Evolutionary conservation across 2,888 invertebrate genomes (phyloP).

Genomic region (Orchestes rusci): DNA sequence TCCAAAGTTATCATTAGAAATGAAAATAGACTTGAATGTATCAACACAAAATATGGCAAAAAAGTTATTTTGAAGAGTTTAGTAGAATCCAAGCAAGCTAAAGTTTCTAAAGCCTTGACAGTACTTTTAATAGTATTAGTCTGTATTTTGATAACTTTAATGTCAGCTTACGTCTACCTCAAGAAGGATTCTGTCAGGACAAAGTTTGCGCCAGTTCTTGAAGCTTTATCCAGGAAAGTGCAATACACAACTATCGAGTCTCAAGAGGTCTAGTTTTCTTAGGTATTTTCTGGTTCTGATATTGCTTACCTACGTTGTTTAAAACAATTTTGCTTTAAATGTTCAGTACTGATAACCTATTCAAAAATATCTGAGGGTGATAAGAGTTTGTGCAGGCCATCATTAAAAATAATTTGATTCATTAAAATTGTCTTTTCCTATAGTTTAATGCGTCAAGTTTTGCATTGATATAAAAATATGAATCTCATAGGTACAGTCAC

Average conservation of each 20-base stretch:
- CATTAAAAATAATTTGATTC: too few species aligned
- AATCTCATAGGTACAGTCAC: too few species aligned
- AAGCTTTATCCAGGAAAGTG: conserved; percentile 60
- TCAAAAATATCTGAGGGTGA: too few species aligned
- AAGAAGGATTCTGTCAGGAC: conserved; percentile 53
- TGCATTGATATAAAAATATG: too few species aligned
- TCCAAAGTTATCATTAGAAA: conserved; percentile 56
- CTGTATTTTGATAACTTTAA: conserved; percentile 49
- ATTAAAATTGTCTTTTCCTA: too few species aligned
- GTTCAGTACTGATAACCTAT: too few species aligned
- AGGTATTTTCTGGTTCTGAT: too few species aligned
- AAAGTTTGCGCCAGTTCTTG: conserved; percentile 55
- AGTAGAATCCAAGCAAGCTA: conserved; percentile 36
- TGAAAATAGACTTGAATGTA: conserved; percentile 50
- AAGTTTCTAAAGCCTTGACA: conserved; percentile 41
- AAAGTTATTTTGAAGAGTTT: conserved; percentile 37
- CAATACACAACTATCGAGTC: conserved; percentile 62
- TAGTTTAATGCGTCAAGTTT: too few species aligned
- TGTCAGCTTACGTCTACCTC: conserved; percentile 54
- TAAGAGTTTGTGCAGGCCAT: too few species aligned
- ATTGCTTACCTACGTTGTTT: too few species aligned
- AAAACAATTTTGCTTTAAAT: too few species aligned
- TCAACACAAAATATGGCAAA: conserved; percentile 34
- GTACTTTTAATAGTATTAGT: conserved; percentile 50
- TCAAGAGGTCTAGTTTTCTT: conserved; percentile 38